These are phyloP conservation scores for Oncorhynchus keta DNA, from an alignment of 2,113 vertebrate species.

Conservation along the genomic window DNA sequence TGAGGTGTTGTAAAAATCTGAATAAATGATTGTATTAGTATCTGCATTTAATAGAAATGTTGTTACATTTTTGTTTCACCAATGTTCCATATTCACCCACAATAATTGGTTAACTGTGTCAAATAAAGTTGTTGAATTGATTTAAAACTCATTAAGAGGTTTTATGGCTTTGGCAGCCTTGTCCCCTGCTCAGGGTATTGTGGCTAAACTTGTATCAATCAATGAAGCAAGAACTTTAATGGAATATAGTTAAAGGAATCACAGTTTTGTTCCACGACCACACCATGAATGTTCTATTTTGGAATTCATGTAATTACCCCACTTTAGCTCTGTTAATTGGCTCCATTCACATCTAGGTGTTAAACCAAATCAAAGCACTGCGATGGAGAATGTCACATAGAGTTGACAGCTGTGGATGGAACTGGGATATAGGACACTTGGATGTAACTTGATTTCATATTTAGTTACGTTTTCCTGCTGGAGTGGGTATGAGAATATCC, in stretches of 20 bases:
- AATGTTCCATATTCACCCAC: conserved; percentile 35
- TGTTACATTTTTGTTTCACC: conserved; percentile 31
- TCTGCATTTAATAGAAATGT: conserved; percentile 18
- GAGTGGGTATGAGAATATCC: too few relatives aligned
- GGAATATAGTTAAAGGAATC: conserved; percentile 38
- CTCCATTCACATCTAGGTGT: conserved; percentile 35
- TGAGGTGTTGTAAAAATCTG: background rate
- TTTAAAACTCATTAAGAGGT: conserved; percentile 24
- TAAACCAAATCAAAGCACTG: conserved; percentile 33
- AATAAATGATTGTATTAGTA: conserved; percentile 15
- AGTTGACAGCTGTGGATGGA: too few relatives aligned
- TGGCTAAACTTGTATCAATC: conserved; percentile 43
- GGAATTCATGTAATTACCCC: conserved; percentile 22
- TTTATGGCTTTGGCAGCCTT: conserved; percentile 51
- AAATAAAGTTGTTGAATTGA: conserved; percentile 39
- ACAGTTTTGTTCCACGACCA: conserved; percentile 29
- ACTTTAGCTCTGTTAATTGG: conserved; percentile 36
- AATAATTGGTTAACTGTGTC: conserved; percentile 30
- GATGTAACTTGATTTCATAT: too few relatives aligned
- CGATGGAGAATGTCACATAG: conserved; percentile 1
- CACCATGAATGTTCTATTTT: conserved; percentile 36
- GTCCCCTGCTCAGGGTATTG: conserved; percentile 29
- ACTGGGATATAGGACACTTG: too few relatives aligned
- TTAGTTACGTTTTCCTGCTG: too few relatives aligned
- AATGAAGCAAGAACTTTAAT: conserved; percentile 46